These are phyloP conservation scores for Teleopsis dalmanni DNA, from an alignment of 1,140 invertebrate genomes.

Conservation along the genomic window DNA sequence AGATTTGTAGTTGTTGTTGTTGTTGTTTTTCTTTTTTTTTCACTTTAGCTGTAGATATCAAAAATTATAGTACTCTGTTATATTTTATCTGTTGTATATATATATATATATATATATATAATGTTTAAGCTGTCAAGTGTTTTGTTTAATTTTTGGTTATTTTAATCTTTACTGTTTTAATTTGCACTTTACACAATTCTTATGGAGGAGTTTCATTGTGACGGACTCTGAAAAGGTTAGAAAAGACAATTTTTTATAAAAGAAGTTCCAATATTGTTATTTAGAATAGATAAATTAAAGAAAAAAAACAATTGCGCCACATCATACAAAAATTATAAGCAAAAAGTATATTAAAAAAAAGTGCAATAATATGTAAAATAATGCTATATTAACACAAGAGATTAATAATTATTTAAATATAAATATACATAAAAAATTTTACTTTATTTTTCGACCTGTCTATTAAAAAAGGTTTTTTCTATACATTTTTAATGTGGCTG, in stretches of 20 bases:
- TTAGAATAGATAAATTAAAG: background rate
- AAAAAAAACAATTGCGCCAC: background rate
- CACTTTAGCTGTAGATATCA: no score
- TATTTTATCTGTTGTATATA: background rate
- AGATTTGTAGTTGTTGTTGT: constrained; percentile 1
- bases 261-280: background rate
- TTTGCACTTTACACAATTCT: constrained; percentile 22
- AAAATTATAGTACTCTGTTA: no score
- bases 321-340: no score
- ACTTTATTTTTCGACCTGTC: no score
- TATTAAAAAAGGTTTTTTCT: no score
- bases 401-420: background rate
- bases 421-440: background rate
- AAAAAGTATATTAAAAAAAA: no score
- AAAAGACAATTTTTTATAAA: constrained; percentile 7
- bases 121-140: constrained; percentile 1
- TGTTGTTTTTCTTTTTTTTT: no score
- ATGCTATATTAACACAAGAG: no score
- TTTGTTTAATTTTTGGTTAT: constrained; percentile 9
- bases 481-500: no score
- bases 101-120: background rate
- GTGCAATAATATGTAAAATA: no score
- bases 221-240: constrained; percentile 33
- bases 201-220: constrained; percentile 30
- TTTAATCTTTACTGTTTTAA: constrained; percentile 13